A percentile compares a stretch with the other conserved stretches of the same genome.
Evolutionary conservation across 2,113 vertebrate species (phyloP).

Genomic region (Leucopsar rothschildi): DNA sequence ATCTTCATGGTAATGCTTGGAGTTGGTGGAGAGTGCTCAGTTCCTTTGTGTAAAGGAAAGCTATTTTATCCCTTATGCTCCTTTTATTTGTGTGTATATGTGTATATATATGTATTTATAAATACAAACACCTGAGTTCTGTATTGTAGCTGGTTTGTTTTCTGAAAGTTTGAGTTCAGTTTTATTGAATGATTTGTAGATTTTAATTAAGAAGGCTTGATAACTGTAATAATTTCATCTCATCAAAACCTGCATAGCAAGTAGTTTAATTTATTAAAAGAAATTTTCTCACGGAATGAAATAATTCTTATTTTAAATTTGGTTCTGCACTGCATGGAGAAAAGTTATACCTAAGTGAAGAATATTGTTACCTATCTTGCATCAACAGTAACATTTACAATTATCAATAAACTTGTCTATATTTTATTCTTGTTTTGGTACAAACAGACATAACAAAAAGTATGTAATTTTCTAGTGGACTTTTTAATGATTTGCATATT

Average conservation of each 20-base stretch:
- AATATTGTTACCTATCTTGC: not conserved
- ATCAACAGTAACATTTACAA: not conserved
- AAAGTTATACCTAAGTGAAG: not conserved
- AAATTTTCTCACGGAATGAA: not conserved
- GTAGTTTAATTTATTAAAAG: constrained; percentile 41
- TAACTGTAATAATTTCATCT: not conserved
- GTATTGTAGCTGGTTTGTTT: not conserved
- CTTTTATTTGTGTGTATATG: not conserved
- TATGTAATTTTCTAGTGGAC: not conserved
- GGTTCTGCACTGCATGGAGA: not conserved
- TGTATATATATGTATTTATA: not conserved
- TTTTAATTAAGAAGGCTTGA: constrained; percentile 6
- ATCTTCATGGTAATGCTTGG: not conserved
- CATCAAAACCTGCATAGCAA: not conserved
- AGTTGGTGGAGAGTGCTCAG: not conserved
- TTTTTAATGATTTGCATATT: not conserved
- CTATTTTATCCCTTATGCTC: not conserved
- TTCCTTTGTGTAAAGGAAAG: constrained; percentile 3
- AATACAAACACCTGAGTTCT: not conserved
- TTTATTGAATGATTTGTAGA: not conserved
- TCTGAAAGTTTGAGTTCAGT: not conserved
- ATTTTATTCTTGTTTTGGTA: not conserved
- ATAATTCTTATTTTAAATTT: not conserved
- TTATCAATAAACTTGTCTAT: not conserved
- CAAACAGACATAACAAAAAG: not conserved